Base-by-base conservation (phyloP, 2,113 vertebrate species). In the Calonectris borealis region DNA sequence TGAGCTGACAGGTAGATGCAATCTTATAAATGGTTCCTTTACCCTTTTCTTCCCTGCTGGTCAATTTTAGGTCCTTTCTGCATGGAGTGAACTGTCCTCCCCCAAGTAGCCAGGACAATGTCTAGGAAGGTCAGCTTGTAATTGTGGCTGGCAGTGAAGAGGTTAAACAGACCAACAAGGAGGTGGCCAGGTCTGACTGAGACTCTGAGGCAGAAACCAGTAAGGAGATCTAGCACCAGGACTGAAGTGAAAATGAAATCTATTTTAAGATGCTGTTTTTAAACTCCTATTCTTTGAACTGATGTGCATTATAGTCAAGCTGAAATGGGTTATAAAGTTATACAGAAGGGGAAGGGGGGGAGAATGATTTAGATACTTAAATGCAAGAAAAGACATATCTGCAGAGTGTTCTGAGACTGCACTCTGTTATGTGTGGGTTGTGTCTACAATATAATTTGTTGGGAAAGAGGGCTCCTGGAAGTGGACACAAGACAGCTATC, bases 161-260 rank as follows among this genome's bases (percentile, higher is more conserved):
- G 20, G 57, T 86, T 94, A 88, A 94, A 61, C 29, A 29, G 24
- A 77, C 36, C 40, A 52, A n/a, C 8, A 57, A 42, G 51, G 48
- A 55, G 11, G 2, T 6, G 11, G 16, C 13, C 6, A 9, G 38
- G 12, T 78, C 34, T 88, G 55, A 46, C 40, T 62, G 65, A 25
- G 27, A 26, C 34, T 89, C 34, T 54, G 72, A 95, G 83, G 60
- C 76, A 85, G 52, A n/a, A 88, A 77, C 70, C 83, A 71, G 69
- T 82, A 86, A 90, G 75, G 57, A 69, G 60, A 34, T 79, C 27
- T 90, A 75, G 48, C 70, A 90, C 52, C 55, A 83, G 24, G 46
- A 71, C 4, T 17, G 60, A 91, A 96, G 80, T 65, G 88, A 95
- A 90, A 97, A 96, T 77, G 29, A 96, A 95, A 70, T 96, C 77